These are phyloP conservation scores for Palythoa grandis DNA, from an alignment of 92 coral and sea anemone genomes.

Conservation along the genomic window DNA sequence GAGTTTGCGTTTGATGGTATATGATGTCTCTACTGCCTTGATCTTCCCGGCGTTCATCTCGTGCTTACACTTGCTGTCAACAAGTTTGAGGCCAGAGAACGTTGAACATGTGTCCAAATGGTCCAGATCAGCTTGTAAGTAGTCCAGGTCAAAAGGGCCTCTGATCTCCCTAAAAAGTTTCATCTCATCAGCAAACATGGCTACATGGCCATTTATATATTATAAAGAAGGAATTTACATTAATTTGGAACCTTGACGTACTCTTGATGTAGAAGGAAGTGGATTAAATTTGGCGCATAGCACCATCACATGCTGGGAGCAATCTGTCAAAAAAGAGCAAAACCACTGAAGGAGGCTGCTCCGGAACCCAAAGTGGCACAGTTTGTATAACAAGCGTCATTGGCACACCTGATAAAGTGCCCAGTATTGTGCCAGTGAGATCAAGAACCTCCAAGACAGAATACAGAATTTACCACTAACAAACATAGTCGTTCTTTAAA, in stretches of 20 bases:
- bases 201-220: not conserved
- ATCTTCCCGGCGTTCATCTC: not conserved
- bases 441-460: not conserved
- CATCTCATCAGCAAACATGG: not conserved
- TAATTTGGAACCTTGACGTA: not conserved
- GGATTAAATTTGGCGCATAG: conserved; percentile 14
- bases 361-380: conserved; percentile 28
- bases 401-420: not conserved
- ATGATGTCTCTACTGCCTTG: not conserved
- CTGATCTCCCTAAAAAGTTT: not conserved
- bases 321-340: conserved; percentile 12
- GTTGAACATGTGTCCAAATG: not conserved
- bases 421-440: conserved; percentile 9
- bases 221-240: not conserved
- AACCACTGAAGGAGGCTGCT: conserved; percentile 41
- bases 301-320: no score
- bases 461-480: not conserved
- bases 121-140: not conserved
- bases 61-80: not conserved
- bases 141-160: not conserved
- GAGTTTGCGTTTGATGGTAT: not conserved
- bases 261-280: not conserved
- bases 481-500: not conserved
- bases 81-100: not conserved
- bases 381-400: not conserved